Percentiles rank a stretch among this genome's conserved stretches.
phyloP scores from a whole-genome alignment of 2,113 vertebrate genomes.

The Corvus cornix region DNA sequence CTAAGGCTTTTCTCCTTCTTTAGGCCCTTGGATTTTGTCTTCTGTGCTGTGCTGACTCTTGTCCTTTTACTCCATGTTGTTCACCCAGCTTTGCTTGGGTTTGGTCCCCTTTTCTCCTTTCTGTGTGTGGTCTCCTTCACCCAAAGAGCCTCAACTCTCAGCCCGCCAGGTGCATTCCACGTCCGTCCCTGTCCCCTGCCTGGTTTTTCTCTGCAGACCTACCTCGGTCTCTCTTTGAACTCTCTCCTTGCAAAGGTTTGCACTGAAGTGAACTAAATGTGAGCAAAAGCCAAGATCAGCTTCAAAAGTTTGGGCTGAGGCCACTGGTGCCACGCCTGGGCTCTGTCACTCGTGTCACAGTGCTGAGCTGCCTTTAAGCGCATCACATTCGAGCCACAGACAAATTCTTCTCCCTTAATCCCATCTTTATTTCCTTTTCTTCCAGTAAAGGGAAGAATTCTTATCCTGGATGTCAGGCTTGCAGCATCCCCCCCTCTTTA shows the following conservation, averaged over 20 bases:
- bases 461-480: background rate
- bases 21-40: background rate
- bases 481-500: background rate
- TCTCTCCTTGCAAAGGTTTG: background rate
- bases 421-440: background rate
- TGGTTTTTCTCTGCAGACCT: background rate
- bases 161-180: background rate
- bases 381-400: background rate
- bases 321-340: background rate
- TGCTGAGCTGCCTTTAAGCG: background rate
- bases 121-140: background rate
- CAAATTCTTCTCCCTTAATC: background rate
- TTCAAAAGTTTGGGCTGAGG: background rate
- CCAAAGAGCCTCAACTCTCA: background rate
- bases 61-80: background rate
- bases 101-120: background rate
- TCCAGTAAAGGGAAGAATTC: background rate
- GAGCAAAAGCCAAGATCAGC: background rate
- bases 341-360: background rate
- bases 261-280: background rate
- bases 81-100: background rate
- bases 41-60: background rate
- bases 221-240: background rate
- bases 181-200: background rate
- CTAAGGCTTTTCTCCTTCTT: background rate